phyloP scores from a whole-genome alignment of 2,888 invertebrate species.

The Halictus ligatus region DNA sequence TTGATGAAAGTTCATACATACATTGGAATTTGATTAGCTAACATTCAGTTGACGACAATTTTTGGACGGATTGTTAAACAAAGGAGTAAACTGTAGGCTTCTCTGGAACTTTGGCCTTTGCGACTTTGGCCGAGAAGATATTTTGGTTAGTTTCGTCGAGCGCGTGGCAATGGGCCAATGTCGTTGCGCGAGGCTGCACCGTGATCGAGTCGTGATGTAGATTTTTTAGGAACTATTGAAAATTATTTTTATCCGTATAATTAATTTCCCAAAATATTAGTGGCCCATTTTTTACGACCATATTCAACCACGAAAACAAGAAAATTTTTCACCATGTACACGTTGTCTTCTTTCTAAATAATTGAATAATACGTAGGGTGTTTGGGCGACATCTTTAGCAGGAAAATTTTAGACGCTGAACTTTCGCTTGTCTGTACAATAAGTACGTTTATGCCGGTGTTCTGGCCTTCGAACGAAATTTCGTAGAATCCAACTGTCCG shows the following conservation, averaged over 20 bases:
- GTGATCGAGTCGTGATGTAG: conserved; percentile 48
- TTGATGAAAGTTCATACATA: neutral
- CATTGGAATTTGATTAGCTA: neutral
- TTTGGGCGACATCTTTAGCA: neutral
- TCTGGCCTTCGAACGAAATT: neutral
- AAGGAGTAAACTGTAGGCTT: conserved; percentile 30
- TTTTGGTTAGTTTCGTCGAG: conserved; percentile 68
- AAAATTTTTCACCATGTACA: neutral
- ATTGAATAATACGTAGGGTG: neutral
- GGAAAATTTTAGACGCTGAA: neutral
- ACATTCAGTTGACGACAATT: neutral
- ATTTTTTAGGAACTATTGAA: conserved; percentile 22
- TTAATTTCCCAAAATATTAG: neutral
- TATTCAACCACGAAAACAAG: too few species aligned
- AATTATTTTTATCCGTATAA: conserved; percentile 21
- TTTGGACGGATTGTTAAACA: conserved; percentile 21
- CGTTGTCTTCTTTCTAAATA: neutral
- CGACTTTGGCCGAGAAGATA: conserved; percentile 74
- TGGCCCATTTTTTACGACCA: neutral
- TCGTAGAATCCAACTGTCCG: conserved; percentile 9
- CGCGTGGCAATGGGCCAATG: conserved; percentile 71
- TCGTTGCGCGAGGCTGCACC: conserved; percentile 53
- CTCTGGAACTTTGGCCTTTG: conserved; percentile 68
- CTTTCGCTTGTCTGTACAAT: neutral
- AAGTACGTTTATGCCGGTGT: neutral